These are phyloP conservation scores for Xenopus tropicalis DNA, from an alignment of 2,113 vertebrate genomes.

Conservation along the genomic window UCB_Xtro_10.0 CM004446.2:149313001-149313500, in stretches of 20 bases:
- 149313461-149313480: too few species aligned
- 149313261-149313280: too few species aligned
- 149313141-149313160: neutral
- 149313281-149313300: too few species aligned
- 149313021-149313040: constrained; percentile 26
- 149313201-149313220: neutral
- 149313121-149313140: constrained; percentile 16
- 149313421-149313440: too few species aligned
- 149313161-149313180: constrained; percentile 12
- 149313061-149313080: neutral
- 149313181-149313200: constrained; percentile 7
- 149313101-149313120: neutral
- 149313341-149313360: too few species aligned
- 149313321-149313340: too few species aligned
- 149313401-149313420: too few species aligned
- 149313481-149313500: too few species aligned
- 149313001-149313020: constrained; percentile 37
- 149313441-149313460: too few species aligned
- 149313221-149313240: neutral
- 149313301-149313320: too few species aligned
- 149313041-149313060: constrained; percentile 19
- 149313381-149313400: too few species aligned
- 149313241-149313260: neutral
- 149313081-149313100: constrained; percentile 24
- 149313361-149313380: too few species aligned